Evolutionary conservation across 2,113 vertebrate genomes (phyloP), one percentile per base, ranked within the genome.

Genomic region (Tupaia tana): DNA sequence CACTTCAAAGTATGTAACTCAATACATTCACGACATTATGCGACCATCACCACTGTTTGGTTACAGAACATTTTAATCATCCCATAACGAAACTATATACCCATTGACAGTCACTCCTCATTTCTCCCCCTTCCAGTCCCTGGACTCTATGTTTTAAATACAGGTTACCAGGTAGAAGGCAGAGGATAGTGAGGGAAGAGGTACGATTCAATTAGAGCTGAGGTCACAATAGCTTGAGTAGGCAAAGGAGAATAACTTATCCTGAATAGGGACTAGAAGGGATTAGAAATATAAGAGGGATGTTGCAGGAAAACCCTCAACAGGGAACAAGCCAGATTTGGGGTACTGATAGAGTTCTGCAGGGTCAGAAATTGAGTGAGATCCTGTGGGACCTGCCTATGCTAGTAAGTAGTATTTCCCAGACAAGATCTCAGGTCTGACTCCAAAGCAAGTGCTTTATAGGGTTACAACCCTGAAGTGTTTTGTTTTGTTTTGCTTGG

Each of bases 391-490:
- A 79, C 64, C 77, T 78, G 61, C 64, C 34, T 92, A 58, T 69
- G 34, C 1, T 74, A 88, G 34, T 87, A 91, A 86, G 54, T 91
- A 67, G 13, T 69, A 82, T 91, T 66, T 9, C n/a, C 29, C 31
- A 90, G 54, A 63, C 74, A 84, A 54, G 27, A 73, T 75, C 56
- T 43, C 31, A 63, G 27, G 10, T 79, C 52, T 81, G 22, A 90
- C 9, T 89, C 20, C 25, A 86, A 82, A 73, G 43, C 25, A 73
- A 94, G n/a, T 91, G 56, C 43, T 96, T 94, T 90, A 34, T 67
- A 71, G 80, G 56, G 15, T 75, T 12, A 86, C 19, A 9, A 81
- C 29, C 9, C 13, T 81, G 16, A 66, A 84, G 15, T 59, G 27
- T 63, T 94, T 91, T 94, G 4, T 78, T 56, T 24, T 67, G 10